Base-by-base conservation (phyloP, 2,888 invertebrate genomes). In the Plebejus melissa region DNA sequence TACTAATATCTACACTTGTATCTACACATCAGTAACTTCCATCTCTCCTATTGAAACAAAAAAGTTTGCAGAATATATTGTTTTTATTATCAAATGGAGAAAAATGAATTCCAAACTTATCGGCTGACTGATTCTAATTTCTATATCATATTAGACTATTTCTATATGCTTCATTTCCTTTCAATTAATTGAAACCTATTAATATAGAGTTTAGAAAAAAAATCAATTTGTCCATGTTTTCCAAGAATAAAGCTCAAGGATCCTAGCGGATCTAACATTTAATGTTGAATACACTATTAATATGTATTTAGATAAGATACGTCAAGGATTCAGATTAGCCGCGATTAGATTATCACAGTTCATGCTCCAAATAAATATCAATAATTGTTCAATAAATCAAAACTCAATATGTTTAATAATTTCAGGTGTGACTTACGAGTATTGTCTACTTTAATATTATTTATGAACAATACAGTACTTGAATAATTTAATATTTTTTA, bases 261-360 rank as follows among this genome's bases (percentile, higher is more conserved):
- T 65, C 65, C 65, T 65, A 5, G 32, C 16, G 65, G 9, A 22
- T 9, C 5, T 2, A 65, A 36, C 32, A 65, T 65, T 32, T 36
- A 28, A 28, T 13, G 36, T 36, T 65, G 32, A 65, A 65, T 65
- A 75, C 80, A 78, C 81, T 82, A 86, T 87, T 82, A 84, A 86
- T 87, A 82, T 83, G 83, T 80, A 80, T 83, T 83, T 79, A 81
- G 88, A 88, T 88, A 83, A 81, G 82, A 83, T 81, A 85, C 79
- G 84, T 83, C 85, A 83, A 83, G 84, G 83, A 84, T 81, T 77
- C 75, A 80, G 78, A 77, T 65, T 65, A 84, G 87, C 85, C 83
- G 80, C 85, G 82, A 85, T 83, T 80, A 81, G 80, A 79, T 78
- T 76, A 81, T 82, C 72, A 16, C 32, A 50, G 46, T 75, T 77